phyloP scores from a whole-genome alignment of 2,888 invertebrate species.

The Hirtodrosophila histrioides region DNA sequence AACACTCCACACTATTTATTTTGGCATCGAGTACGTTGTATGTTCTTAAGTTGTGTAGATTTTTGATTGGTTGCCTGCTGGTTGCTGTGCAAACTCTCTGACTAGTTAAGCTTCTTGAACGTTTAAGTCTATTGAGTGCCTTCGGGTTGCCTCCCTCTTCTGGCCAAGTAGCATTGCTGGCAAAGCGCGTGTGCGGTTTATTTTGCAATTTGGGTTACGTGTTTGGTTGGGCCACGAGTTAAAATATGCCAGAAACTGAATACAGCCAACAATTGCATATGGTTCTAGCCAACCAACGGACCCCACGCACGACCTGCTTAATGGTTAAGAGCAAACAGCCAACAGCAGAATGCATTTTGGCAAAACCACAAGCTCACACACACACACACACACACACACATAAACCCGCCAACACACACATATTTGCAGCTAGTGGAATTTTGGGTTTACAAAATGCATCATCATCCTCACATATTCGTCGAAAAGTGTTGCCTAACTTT shows the following conservation, averaged over 20 bases:
- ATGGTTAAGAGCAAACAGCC: slow-evolving; percentile 73
- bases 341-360: slow-evolving; percentile 71
- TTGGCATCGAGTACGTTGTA: slow-evolving; percentile 15
- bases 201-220: slow-evolving; percentile 77
- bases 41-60: slow-evolving; percentile 15
- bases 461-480: slow-evolving; percentile 26
- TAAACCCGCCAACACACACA: slow-evolving; percentile 3
- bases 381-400: slow-evolving; percentile 15
- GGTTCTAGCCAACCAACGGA: slow-evolving; percentile 29
- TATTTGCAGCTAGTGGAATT: slow-evolving; percentile 9
- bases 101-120: slow-evolving; percentile 48
- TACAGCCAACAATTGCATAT: slow-evolving; percentile 58
- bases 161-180: background rate
- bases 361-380: slow-evolving; percentile 54
- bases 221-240: slow-evolving; percentile 58
- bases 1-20: slow-evolving; percentile 19
- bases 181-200: slow-evolving; percentile 65
- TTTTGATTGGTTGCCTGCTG: slow-evolving; percentile 17
- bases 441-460: slow-evolving; percentile 53
- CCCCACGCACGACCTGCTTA: slow-evolving; percentile 60
- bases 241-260: slow-evolving; percentile 63
- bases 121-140: slow-evolving; percentile 67
- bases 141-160: background rate
- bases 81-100: slow-evolving; percentile 17
- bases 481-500: slow-evolving; percentile 51